phyloP scores from a whole-genome alignment of 2,888 invertebrate genomes.

The Eumacrocentrus americanus region DNA sequence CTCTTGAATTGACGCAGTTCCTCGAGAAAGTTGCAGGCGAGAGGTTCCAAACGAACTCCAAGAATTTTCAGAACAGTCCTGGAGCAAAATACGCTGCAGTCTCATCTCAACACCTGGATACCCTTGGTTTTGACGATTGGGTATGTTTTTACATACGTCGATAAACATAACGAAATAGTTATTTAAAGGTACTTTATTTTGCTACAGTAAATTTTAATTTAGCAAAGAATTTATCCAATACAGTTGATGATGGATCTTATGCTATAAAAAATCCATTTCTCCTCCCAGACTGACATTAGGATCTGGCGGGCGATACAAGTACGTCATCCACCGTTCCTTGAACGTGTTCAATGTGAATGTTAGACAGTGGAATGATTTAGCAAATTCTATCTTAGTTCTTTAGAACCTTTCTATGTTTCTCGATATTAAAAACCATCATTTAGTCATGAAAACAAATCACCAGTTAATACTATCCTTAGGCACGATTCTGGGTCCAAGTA shows the following conservation, averaged over 20 bases:
- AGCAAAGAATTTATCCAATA: not conserved
- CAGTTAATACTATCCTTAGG: slow-evolving; percentile 66
- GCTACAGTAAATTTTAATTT: not conserved
- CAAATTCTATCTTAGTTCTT: slow-evolving; percentile 16
- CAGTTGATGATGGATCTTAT: not conserved
- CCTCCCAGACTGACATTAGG: slow-evolving; percentile 73
- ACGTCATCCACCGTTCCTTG: slow-evolving; percentile 60
- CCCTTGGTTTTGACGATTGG: slow-evolving; percentile 90
- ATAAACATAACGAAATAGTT: not conserved
- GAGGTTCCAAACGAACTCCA: slow-evolving; percentile 60
- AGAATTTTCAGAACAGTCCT: slow-evolving; percentile 64
- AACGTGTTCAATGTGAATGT: slow-evolving; percentile 9
- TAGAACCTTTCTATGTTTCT: not conserved
- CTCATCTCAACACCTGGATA: slow-evolving; percentile 76
- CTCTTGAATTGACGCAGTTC: slow-evolving; percentile 88
- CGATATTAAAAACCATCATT: not conserved
- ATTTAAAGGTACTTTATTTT: not conserved
- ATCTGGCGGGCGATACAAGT: slow-evolving; percentile 82
- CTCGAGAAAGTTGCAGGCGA: slow-evolving; percentile 78
- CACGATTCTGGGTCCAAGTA: slow-evolving; percentile 94
- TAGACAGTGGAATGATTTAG: not conserved
- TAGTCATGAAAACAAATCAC: not conserved
- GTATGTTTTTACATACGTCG: slow-evolving; percentile 64
- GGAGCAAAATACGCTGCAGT: slow-evolving; percentile 67
- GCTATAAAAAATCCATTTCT: slow-evolving; percentile 20